Evolutionary conservation across 1,140 invertebrate species (phyloP), one percentile per base, ranked within the genome.

Genomic region (Manduca sexta): DNA sequence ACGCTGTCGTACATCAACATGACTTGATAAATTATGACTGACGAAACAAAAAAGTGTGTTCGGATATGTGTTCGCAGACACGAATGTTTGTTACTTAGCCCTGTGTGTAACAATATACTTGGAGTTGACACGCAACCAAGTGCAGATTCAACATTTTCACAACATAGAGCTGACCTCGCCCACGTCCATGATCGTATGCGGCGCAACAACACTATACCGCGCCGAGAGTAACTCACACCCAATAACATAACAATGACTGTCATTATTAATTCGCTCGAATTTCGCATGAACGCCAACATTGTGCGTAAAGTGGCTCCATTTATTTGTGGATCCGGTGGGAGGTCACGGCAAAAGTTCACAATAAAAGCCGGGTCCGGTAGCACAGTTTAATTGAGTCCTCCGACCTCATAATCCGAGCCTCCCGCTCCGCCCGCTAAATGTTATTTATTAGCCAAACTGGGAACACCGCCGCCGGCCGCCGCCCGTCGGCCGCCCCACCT

Each of bases 341-440:
- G 71, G 74, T 80, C 66, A 74, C 60, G 53, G 64, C 56, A 61
- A 72, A 71, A 78, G 74, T 80, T 65, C 76, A 71, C 69, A 76
- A 76, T 77, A 72, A 78, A 76, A 69, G 63, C 70, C 63, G 69
- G 74, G 67, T 66, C 75, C 73, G 70, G 74, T 73, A 74, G 68
- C 74, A 67, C 69, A 67, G 56, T 80, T 83, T 83, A 83, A 83
- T 83, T 80, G 76, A 83, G 69, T 83, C 74, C 74, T 72, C 61
- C 75, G 77, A 81, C 79, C 79, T 83, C 76, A 80, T 81, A 79
- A 81, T 77, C 75, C 72, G 60, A 40, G 56, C 58, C 59, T 64
- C 61, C 59, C 69, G 63, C 59, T 55, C 66, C 57, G 47, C 70
- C 74, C 69, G 69, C 69, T 73, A 72, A 78, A 74, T 76, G 70